Conservation (phyloP, 2,113 vertebrate genomes). For the Psilopsiagon aurifrons region DNA sequence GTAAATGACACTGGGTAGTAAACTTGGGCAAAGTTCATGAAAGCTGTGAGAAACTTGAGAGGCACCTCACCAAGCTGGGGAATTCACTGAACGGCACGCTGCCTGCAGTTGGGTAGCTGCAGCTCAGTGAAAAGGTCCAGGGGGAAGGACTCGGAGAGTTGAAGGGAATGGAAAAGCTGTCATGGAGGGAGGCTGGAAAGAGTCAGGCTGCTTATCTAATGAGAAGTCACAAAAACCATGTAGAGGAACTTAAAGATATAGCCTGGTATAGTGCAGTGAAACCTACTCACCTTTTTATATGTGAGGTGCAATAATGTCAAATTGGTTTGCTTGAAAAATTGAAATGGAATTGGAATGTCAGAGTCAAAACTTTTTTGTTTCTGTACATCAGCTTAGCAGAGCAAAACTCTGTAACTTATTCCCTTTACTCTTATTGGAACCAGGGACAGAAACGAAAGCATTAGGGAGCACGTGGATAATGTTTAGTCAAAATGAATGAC, state of each 20-base stretch:
- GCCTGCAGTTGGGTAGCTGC: background rate
- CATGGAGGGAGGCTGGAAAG: background rate
- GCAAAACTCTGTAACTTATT: background rate
- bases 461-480: background rate
- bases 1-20: background rate
- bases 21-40: background rate
- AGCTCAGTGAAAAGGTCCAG: background rate
- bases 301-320: background rate
- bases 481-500: background rate
- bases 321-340: background rate
- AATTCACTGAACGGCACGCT: background rate
- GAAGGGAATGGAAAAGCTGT: background rate
- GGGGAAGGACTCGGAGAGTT: background rate
- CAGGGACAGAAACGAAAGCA: background rate
- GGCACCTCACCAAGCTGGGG: background rate
- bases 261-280: rapidly evolving
- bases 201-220: background rate
- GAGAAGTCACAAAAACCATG: background rate
- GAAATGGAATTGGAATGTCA: background rate
- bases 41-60: slow-evolving; percentile 19
- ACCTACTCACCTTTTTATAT: background rate
- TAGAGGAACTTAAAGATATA: background rate
- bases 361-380: background rate
- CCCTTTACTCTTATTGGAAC: background rate
- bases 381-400: background rate